phyloP scores from a whole-genome alignment of 2,888 invertebrate genomes.

The Xestia c-nigrum region DNA sequence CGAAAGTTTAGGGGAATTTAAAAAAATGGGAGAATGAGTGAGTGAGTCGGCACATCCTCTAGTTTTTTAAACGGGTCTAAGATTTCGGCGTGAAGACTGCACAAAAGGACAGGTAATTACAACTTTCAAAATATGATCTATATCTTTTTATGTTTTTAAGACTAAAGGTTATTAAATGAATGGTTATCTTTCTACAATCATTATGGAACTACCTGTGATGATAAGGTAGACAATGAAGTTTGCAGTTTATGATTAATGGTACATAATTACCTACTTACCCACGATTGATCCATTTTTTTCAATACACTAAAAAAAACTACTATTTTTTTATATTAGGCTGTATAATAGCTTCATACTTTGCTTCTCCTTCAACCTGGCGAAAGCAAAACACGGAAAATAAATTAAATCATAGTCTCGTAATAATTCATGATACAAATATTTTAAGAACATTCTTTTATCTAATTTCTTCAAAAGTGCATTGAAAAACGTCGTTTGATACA shows the following conservation, averaged over 20 bases:
- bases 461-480: too few relatives aligned
- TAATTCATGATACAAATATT: too few relatives aligned
- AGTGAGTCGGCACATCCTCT: conserved; percentile 71
- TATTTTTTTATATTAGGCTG: too few relatives aligned
- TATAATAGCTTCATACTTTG: too few relatives aligned
- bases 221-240: conserved; percentile 25
- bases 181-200: conserved; percentile 28
- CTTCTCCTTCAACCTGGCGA: too few relatives aligned
- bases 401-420: too few relatives aligned
- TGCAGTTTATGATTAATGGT: conserved; percentile 46
- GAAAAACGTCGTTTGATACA: too few relatives aligned
- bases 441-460: too few relatives aligned
- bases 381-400: too few relatives aligned
- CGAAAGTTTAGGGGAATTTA: conserved; percentile 60
- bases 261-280: conserved; percentile 35
- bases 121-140: conserved; percentile 65
- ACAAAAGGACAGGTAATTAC: conserved; percentile 71
- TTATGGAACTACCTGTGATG: conserved; percentile 50
- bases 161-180: conserved; percentile 25
- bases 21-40: conserved; percentile 57
- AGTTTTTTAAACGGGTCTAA: background rate
- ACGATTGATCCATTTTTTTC: conserved; percentile 10
- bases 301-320: too few relatives aligned
- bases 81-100: background rate
- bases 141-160: conserved; percentile 48